Conservation (phyloP, 2,888 invertebrate species). For the Ichneumoninae sp. region DNA sequence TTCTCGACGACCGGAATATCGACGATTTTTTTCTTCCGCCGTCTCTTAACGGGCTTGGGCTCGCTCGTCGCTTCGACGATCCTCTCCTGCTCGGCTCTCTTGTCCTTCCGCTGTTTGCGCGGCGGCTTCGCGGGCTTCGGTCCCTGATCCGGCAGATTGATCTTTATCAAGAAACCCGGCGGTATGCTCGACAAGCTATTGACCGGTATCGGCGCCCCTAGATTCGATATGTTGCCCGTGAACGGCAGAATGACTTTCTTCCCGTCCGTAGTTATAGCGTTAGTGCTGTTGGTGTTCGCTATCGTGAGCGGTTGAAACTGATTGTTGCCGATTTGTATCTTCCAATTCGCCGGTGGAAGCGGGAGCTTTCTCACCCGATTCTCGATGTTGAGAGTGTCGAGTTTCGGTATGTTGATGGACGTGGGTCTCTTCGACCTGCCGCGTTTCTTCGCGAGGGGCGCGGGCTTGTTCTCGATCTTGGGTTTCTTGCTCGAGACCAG, state of each 20-base stretch:
- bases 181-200: constrained; percentile 82
- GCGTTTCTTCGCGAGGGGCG: constrained; percentile 81
- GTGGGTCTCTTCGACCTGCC: constrained; percentile 81
- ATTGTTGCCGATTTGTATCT: constrained; percentile 77
- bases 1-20: constrained; percentile 8
- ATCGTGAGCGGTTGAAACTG: constrained; percentile 81
- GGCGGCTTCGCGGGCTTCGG: constrained; percentile 63
- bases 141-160: constrained; percentile 79
- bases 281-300: constrained; percentile 75
- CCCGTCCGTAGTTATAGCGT: constrained; percentile 73
- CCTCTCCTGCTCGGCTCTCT: background rate
- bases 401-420: constrained; percentile 80
- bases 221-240: constrained; percentile 79
- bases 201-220: constrained; percentile 82
- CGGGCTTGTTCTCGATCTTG: constrained; percentile 81
- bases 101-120: constrained; percentile 62
- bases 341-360: constrained; percentile 81
- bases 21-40: constrained; percentile 43
- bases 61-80: background rate
- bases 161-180: constrained; percentile 82
- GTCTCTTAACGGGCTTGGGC: constrained; percentile 1
- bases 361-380: constrained; percentile 78
- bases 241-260: constrained; percentile 82
- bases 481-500: constrained; percentile 82
- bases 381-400: constrained; percentile 75